phyloP scores from a whole-genome alignment of 2,888 invertebrate species.

The Pinctada fucata region DNA sequence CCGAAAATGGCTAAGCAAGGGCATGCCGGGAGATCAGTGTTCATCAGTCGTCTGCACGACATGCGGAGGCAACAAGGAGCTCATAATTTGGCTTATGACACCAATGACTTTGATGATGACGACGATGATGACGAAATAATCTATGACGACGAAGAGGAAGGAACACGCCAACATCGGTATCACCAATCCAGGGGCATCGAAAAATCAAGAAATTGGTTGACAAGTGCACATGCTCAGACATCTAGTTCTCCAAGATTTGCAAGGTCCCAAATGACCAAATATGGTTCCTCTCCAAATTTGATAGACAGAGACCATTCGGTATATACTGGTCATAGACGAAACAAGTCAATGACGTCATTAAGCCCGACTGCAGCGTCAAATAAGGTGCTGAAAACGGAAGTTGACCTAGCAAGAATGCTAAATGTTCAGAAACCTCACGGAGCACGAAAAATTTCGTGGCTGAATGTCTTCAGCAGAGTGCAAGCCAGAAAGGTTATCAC shows the following conservation, averaged over 20 bases:
- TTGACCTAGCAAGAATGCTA: constrained; percentile 21
- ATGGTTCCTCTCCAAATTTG: neutral
- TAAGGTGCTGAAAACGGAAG: constrained; percentile 30
- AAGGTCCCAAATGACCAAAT: neutral
- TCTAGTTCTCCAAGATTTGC: neutral
- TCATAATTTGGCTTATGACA: constrained; percentile 9
- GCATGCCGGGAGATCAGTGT: constrained; percentile 10
- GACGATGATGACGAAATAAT: neutral
- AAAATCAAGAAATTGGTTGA: neutral
- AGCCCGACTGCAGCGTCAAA: neutral
- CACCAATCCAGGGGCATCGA: neutral
- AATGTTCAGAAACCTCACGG: constrained; percentile 19
- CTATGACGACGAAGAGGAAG: constrained; percentile 13
- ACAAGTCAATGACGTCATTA: neutral
- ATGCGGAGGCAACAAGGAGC: constrained; percentile 2
- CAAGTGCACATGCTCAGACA: neutral
- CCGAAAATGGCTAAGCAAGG: too few relatives aligned
- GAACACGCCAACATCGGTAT: neutral
- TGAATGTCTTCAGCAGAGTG: constrained; percentile 30
- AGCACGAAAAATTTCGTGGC: constrained; percentile 33
- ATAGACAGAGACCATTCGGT: neutral
- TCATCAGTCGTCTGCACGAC: constrained; percentile 2
- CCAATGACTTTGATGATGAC: neutral
- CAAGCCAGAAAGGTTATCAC: constrained; percentile 24
- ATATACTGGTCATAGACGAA: neutral